Base-by-base conservation (phyloP, 2,113 vertebrate genomes). In the Orycteropus afer region DNA sequence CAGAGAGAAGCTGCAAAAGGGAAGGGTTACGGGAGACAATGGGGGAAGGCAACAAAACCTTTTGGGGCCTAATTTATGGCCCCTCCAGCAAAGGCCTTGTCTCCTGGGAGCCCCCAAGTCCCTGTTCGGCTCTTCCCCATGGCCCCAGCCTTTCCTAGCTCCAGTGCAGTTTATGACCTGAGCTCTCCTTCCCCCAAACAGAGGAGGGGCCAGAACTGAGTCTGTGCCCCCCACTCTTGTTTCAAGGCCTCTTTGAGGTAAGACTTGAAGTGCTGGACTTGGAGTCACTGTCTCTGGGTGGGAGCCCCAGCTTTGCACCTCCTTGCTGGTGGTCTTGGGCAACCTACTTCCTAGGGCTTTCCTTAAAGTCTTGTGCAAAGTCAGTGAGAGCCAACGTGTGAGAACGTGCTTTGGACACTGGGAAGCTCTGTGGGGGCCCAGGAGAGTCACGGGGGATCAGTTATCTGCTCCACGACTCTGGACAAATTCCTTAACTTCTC, bases 1-100 rank as follows among this genome's bases (percentile, higher is more conserved):
- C 59, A 74, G 94, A 32, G 34, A 92, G 93, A 92, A 47, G 86
- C 37, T 53, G 87, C 53, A 32, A 32, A 76, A 65, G 20, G 86
- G 47, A 40, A 55, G 83, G 59, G 34, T 67, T 45, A n/a, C 47
- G 32, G 74, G 55, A 93, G 69, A 93, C 69, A 55, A 17, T 37
- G 53, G 77, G 53, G 34, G 57, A 51, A 42, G 83, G 40, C 42
- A 77, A 14, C 71, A 47, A 47, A 81, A 23, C 65, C 57, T 92
- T 47, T 8, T 9, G 25, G 0, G 47, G n/a, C 34, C 67, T 53
- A 37, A 74, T 45, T 10, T 83, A 47, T 11, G 34, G 2, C 45
- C 12, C 71, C 4, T 89, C 40, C 53, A 51, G 59, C 71, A 81
- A 92, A 85, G 13, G 42, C 76, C 34, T 59, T 87, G 32, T 87